Conservation (phyloP, 1,140 invertebrate species). For the Cydia fagiglandana region DNA sequence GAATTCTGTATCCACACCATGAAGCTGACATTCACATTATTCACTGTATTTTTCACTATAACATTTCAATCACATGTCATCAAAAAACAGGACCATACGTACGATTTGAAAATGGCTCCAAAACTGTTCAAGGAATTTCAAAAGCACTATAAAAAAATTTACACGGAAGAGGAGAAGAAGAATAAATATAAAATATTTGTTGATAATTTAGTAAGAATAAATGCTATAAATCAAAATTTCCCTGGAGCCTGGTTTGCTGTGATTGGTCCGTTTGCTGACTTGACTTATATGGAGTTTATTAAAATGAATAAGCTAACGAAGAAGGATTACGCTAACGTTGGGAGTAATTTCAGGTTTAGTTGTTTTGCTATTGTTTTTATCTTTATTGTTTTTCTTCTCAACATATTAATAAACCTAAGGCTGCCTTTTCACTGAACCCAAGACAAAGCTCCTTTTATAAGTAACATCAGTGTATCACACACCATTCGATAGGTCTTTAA, state of each 20-base stretch:
- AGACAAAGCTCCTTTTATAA: too few relatives aligned
- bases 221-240: slow-evolving; percentile 19
- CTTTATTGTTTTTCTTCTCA: background rate
- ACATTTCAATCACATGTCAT: background rate
- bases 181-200: slow-evolving; percentile 4
- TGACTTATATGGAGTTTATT: background rate
- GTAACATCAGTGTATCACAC: too few relatives aligned
- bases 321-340: background rate
- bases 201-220: slow-evolving; percentile 19
- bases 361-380: background rate
- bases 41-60: background rate
- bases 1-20: background rate
- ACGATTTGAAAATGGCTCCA: slow-evolving; percentile 7
- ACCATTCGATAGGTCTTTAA: too few relatives aligned
- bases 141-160: background rate
- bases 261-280: background rate
- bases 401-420: too few relatives aligned
- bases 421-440: too few relatives aligned
- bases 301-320: slow-evolving; percentile 1
- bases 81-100: background rate
- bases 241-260: background rate
- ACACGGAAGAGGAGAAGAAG: background rate
- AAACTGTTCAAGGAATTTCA: background rate
- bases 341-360: background rate
- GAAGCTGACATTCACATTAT: background rate